A percentile compares a stretch with the other conserved stretches of the same genome.
Evolutionary conservation across 1,140 invertebrate species (phyloP).

Genomic region (Glossosoma conforme): DNA sequence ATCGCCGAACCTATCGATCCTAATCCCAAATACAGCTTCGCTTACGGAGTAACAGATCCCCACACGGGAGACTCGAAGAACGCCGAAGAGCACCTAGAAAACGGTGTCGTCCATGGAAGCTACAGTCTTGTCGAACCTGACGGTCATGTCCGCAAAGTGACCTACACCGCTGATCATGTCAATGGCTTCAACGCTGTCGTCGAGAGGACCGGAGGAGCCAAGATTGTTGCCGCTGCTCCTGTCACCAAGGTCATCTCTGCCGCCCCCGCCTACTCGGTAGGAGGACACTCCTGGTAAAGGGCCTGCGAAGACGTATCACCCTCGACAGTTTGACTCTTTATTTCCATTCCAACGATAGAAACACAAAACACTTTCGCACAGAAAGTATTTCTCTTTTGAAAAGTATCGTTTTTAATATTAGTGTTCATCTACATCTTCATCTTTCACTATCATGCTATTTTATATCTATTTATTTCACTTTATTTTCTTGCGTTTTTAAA

Average conservation of each 20-base stretch:
- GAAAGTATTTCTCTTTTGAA: too few relatives aligned
- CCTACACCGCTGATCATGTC: conserved; percentile 51
- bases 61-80: conserved; percentile 66
- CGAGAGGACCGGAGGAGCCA: conserved; percentile 50
- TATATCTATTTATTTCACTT: too few relatives aligned
- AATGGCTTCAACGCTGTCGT: conserved; percentile 53
- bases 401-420: too few relatives aligned
- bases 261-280: conserved; percentile 33
- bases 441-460: too few relatives aligned
- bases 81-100: conserved; percentile 54
- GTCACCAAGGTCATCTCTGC: conserved; percentile 34
- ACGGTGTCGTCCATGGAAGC: conserved; percentile 58
- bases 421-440: too few relatives aligned
- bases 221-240: conserved; percentile 37
- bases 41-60: conserved; percentile 66
- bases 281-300: conserved; percentile 35
- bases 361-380: too few relatives aligned
- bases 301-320: conserved; percentile 20
- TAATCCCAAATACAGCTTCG: conserved; percentile 66
- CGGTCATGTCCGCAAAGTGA: conserved; percentile 57
- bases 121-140: conserved; percentile 62
- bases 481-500: too few relatives aligned
- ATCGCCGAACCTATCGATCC: conserved; percentile 57
- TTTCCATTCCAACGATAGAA: too few relatives aligned
- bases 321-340: conserved; percentile 23